Base-by-base conservation (phyloP, 2,888 invertebrate genomes). In the Drosophila nigritarsus region DNA sequence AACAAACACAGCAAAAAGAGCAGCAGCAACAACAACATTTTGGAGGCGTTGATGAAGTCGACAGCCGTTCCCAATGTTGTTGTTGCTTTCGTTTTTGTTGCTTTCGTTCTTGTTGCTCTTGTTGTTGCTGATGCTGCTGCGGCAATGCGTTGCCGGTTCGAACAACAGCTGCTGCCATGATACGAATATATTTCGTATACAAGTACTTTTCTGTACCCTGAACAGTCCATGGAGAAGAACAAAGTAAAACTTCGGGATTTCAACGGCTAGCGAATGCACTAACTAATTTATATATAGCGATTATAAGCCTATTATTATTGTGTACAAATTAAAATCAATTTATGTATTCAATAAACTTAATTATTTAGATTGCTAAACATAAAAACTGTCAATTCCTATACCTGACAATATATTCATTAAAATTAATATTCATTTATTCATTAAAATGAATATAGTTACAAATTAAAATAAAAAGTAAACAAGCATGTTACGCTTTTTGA, bases 21-120 rank as follows among this genome's bases (percentile, higher is more conserved):
- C 53, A 73, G 56, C 71, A 56, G 73, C 65, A 80, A 71, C 66
- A 75, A 60, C 73, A 73, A 63, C 51, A 65, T 8, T 71, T 68
- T 66, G 62, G 54, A 82, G 83, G 83, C 82, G 81, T 81, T 76
- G 84, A 83, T 84, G 77, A 84, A 83, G 83, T 81, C 81, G 80
- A 80, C 81, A 85, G 68, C 67, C 64, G 65, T 65, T 75, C 66
- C 48, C 30, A 59, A 29, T 61, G 61, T 18, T 45, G 51, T 42
- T 70, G 51, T 48, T 24, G 53, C 18, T 18, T 15, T 38, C 8
- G 60, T 13, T 49, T 34, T 49, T 70, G 56, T 48, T 30, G 54
- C n/a, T n/a, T 11, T 42, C 5, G 9, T n/a, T 40, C 48, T 56
- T 63, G 67, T 32, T 64, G 53, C 53, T 60, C 32, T 42, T 68